phyloP scores from a whole-genome alignment of 64 coral and sea anemone species.

The Exaiptasia diaphana region DNA sequence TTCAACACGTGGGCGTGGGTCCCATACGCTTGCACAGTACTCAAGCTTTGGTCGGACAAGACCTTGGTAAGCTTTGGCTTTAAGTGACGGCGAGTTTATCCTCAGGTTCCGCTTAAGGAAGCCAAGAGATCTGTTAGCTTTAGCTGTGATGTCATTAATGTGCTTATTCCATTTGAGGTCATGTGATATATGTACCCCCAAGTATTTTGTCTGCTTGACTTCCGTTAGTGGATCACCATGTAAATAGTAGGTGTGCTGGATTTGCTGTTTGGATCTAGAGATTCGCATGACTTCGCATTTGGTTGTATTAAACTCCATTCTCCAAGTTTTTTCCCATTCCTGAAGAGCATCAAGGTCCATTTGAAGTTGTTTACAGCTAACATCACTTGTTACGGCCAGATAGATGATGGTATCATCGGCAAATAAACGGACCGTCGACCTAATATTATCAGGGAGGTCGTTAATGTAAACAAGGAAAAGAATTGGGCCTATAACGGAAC shows the following conservation, averaged over 20 bases:
- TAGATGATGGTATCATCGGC: neutral
- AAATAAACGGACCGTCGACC: neutral
- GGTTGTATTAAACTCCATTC: conserved; percentile 26
- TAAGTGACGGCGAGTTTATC: neutral
- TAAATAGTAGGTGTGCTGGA: neutral
- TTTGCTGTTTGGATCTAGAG: conserved; percentile 13
- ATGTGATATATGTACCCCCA: conserved; percentile 18
- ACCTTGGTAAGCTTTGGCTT: neutral
- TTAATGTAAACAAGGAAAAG: conserved; percentile 25
- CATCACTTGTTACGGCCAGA: neutral
- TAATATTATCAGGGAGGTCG: neutral
- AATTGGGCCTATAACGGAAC: conserved; percentile 1
- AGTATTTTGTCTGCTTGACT: neutral
- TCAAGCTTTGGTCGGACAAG: conserved; percentile 26
- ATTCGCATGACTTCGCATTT: conserved; percentile 19
- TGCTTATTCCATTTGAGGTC: conserved; percentile 19
- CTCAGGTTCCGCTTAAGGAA: conserved; percentile 10
- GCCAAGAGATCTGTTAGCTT: conserved; percentile 11
- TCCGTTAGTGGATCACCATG: neutral
- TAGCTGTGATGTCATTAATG: neutral
- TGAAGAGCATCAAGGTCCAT: conserved; percentile 10
- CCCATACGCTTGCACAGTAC: conserved; percentile 37
- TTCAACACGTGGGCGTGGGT: neutral
- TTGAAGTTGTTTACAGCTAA: conserved; percentile 31
- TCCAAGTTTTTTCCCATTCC: conserved; percentile 24